These are phyloP conservation scores for Corythaeola cristata DNA, from an alignment of 2,113 vertebrate species.

Conservation along the genomic window DNA sequence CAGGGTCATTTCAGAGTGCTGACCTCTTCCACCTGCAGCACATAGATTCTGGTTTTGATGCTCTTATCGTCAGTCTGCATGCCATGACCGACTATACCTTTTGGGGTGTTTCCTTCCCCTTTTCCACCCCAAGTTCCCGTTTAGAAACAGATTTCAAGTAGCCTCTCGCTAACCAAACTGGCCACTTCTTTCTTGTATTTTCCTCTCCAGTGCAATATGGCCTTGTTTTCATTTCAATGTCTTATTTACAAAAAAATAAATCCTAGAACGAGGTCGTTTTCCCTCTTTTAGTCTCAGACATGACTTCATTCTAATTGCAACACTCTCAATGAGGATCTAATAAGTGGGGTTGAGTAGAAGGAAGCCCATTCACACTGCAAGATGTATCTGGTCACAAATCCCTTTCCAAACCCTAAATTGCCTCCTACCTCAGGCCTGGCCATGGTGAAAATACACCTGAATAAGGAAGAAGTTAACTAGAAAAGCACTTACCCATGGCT, in stretches of 20 bases:
- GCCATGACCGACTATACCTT: not conserved
- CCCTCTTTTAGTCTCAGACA: conserved; percentile 28
- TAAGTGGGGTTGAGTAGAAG: not conserved
- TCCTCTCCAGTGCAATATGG: not conserved
- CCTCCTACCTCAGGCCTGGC: not conserved
- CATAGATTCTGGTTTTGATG: not conserved
- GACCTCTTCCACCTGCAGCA: not conserved
- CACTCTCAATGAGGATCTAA: not conserved
- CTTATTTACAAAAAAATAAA: not conserved
- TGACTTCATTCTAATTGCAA: conserved; percentile 54
- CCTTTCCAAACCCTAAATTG: not conserved
- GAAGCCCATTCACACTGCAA: not conserved
- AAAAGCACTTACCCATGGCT: not conserved
- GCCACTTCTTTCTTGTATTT: conserved; percentile 39
- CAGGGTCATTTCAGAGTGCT: not conserved
- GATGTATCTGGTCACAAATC: not conserved
- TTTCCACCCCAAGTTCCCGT: conserved; percentile 8
- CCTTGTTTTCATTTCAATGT: not conserved
- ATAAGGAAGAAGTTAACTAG: not conserved
- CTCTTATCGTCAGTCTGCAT: conserved; percentile 41
- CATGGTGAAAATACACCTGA: not conserved
- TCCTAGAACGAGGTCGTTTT: not conserved
- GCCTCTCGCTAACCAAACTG: not conserved
- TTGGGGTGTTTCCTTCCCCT: conserved; percentile 4
- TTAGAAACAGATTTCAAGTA: not conserved